Conservation (phyloP, 2,888 invertebrate genomes). For the Volucella inanis region DNA sequence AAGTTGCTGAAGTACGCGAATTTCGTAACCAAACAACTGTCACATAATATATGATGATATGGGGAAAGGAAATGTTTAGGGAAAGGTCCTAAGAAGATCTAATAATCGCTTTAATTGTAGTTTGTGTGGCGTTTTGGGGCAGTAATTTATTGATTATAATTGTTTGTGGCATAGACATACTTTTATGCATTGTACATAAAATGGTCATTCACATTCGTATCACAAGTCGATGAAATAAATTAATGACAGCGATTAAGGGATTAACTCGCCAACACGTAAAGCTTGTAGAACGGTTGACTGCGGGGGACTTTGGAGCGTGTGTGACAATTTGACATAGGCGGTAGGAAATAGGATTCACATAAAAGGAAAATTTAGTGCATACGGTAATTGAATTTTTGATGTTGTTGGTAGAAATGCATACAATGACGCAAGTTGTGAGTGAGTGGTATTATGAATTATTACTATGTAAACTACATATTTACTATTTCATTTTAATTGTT, state of each 20-base stretch:
- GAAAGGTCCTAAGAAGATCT: conserved; percentile 2
- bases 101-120: conserved; percentile 5
- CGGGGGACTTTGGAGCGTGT: background rate
- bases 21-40: conserved; percentile 45
- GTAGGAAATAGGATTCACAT: conserved; percentile 46
- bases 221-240: conserved; percentile 70
- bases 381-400: conserved; percentile 59
- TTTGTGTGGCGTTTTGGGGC: conserved; percentile 44
- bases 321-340: conserved; percentile 41
- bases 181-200: background rate
- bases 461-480: background rate
- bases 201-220: conserved; percentile 59
- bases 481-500: no score
- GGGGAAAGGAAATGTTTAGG: background rate
- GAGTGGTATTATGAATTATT: background rate
- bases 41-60: conserved; percentile 45
- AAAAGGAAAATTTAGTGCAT: conserved; percentile 54
- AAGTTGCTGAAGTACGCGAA: conserved; percentile 46
- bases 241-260: conserved; percentile 66
- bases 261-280: conserved; percentile 39
- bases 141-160: conserved; percentile 68
- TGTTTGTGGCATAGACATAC: conserved; percentile 25
- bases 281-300: background rate
- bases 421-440: background rate
- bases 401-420: conserved; percentile 24